Evolutionary conservation across 23 tunicate species (phyloP).

Genomic region (Trididemnum clinides): DNA sequence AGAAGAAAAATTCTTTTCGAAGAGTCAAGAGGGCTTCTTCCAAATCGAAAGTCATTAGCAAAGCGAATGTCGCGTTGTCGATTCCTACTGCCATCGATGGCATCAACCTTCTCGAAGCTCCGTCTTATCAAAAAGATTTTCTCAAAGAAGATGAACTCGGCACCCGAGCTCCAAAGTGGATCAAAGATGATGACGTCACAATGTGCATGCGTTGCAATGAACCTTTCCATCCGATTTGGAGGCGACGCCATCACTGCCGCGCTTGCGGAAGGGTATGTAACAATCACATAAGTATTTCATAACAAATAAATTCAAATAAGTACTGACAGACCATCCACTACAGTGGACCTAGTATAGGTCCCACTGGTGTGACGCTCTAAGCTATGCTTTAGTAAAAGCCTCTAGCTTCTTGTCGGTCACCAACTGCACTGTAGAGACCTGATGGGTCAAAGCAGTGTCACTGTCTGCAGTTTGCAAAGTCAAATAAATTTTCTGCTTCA

Average conservation of each 20-base stretch:
- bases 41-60: neutral
- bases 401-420: too few relatives aligned
- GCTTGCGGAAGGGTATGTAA: constrained; percentile 61
- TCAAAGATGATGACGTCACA: constrained; percentile 68
- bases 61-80: too few relatives aligned
- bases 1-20: constrained; percentile 1
- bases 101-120: neutral
- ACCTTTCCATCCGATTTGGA: constrained; percentile 27
- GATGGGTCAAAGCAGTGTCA: too few relatives aligned
- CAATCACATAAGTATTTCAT: neutral
- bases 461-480: too few relatives aligned
- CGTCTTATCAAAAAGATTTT: neutral
- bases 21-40: neutral
- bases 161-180: constrained; percentile 66
- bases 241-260: constrained; percentile 78
- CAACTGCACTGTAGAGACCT: too few relatives aligned
- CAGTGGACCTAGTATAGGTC: neutral
- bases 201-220: constrained; percentile 76
- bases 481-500: too few relatives aligned
- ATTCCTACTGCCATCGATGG: neutral
- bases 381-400: neutral
- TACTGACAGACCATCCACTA: too few relatives aligned
- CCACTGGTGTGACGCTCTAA: neutral
- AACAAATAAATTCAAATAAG: neutral
- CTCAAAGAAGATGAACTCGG: constrained; percentile 54